Evolutionary conservation across 2,113 vertebrate species (phyloP).

Genomic region (Heterochromis multidens): DNA sequence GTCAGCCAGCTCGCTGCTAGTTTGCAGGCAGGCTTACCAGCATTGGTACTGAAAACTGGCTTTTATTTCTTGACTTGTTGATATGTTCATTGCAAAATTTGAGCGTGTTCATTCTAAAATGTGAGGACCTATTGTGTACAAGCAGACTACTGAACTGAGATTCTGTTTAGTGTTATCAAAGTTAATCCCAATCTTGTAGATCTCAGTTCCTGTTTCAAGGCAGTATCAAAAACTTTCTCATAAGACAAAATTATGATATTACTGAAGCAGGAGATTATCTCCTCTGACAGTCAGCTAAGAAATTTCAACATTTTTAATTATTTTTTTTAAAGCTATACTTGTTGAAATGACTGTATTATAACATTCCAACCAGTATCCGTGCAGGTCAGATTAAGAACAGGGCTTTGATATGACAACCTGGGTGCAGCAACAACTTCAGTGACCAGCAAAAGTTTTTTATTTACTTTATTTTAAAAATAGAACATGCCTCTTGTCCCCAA

Average conservation of each 20-base stretch:
- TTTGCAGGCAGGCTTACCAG: background rate
- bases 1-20: conserved; percentile 31
- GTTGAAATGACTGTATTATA: background rate
- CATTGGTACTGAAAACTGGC: background rate
- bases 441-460: background rate
- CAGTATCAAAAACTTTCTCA: background rate
- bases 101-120: background rate
- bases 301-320: background rate
- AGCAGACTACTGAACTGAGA: background rate
- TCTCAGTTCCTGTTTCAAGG: background rate
- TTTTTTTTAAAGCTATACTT: background rate
- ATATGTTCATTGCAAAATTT: background rate
- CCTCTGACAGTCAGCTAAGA: background rate
- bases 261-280: background rate
- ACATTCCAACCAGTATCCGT: background rate
- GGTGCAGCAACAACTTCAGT: background rate
- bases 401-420: background rate
- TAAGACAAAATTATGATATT: background rate
- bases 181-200: background rate
- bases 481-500: background rate
- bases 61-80: conserved; percentile 38
- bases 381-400: background rate
- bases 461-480: background rate
- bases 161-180: background rate
- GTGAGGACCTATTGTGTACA: background rate